Conservation (phyloP, 2,888 invertebrate species). For the Caenorhabditis virilis region DNA sequence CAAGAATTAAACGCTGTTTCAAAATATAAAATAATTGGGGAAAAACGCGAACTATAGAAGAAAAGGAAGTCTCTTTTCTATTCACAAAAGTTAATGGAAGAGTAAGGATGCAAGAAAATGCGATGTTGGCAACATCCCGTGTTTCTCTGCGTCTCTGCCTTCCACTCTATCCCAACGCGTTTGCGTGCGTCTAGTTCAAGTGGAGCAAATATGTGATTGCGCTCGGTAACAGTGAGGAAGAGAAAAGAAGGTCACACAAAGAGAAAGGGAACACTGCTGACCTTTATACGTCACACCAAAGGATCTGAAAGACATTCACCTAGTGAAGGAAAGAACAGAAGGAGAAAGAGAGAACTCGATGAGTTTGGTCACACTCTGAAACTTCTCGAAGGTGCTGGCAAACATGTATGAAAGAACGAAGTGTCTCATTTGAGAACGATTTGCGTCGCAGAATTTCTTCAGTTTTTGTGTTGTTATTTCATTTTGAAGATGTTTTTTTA, state of each 20-base stretch:
- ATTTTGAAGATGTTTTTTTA: constrained; percentile 15
- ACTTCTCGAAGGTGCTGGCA: constrained; percentile 21
- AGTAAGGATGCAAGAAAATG: no score
- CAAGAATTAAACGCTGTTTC: no score
- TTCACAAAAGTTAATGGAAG: no score
- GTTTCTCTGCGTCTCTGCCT: constrained; percentile 10
- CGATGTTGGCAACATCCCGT: constrained; percentile 9
- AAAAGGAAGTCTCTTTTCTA: no score
- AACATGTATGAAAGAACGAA: constrained; percentile 18
- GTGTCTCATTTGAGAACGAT: constrained; percentile 13
- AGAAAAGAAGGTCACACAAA: constrained; percentile 18
- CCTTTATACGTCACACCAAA: no score
- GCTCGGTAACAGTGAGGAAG: constrained; percentile 14
- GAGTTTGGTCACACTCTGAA: constrained; percentile 11
- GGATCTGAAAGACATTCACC: no score
- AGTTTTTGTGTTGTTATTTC: constrained; percentile 20
- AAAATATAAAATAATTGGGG: no score
- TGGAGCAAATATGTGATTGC: constrained; percentile 9
- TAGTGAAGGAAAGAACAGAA: no score
- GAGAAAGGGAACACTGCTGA: no score
- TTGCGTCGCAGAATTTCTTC: constrained; percentile 17
- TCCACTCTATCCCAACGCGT: constrained; percentile 11
- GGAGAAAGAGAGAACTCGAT: constrained; percentile 17
- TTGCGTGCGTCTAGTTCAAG: constrained; percentile 10
- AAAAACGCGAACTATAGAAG: no score